Conservation (phyloP, 2,113 vertebrate genomes). For the Uria aalge region DNA sequence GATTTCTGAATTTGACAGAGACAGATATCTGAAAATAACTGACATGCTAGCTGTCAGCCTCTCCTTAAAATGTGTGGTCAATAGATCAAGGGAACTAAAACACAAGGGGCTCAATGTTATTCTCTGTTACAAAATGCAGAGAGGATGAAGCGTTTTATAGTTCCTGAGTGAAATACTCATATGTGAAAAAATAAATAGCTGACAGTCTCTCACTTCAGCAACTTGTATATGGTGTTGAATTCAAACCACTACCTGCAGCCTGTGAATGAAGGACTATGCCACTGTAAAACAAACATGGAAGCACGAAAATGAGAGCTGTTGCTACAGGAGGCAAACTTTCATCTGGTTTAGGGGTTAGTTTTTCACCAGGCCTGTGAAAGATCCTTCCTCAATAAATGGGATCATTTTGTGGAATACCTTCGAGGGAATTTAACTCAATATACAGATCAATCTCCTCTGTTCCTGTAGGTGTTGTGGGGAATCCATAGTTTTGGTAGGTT, state of each 20-base stretch:
- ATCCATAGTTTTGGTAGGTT: neutral
- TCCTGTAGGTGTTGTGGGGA: neutral
- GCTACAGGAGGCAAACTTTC: neutral
- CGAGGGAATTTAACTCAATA: neutral
- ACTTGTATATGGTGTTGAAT: neutral
- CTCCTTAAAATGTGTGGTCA: conserved; percentile 52
- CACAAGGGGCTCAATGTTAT: conserved; percentile 38
- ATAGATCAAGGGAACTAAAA: conserved; percentile 32
- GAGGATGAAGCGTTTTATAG: conserved; percentile 42
- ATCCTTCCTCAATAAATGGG: neutral
- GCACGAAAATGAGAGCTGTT: neutral
- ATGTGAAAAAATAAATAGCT: conserved; percentile 42
- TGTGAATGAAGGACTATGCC: neutral
- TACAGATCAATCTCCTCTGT: neutral
- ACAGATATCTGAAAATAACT: conserved; percentile 63
- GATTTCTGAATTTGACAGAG: conserved; percentile 61
- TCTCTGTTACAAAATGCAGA: neutral
- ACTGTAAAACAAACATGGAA: neutral
- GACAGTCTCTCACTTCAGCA: conserved; percentile 48
- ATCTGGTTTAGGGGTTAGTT: neutral
- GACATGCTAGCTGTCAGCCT: conserved; percentile 55
- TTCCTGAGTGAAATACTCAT: conserved; percentile 30
- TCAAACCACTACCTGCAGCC: neutral
- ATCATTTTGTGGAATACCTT: neutral
- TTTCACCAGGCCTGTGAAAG: neutral